Conservation (phyloP, 2,797 vertebrate genomes). For the Lemur catta region DNA sequence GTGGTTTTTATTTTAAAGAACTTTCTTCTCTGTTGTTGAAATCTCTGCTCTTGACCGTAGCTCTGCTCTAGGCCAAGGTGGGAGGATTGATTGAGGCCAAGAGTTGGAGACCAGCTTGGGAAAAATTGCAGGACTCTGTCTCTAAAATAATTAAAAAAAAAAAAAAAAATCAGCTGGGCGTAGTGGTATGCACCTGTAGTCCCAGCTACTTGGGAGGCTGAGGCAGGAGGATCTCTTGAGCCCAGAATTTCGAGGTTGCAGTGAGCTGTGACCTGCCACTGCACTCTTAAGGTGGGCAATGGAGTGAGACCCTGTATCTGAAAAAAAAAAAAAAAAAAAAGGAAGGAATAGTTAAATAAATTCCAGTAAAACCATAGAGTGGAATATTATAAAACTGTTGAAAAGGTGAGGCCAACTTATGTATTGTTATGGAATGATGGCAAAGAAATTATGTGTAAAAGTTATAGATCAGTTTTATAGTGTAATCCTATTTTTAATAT, state of each 20-base stretch:
- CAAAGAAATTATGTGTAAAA: not conserved
- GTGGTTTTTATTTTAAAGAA: slow-evolving; percentile 6
- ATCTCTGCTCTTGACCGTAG: not conserved
- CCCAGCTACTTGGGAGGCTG: not conserved
- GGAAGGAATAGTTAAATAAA: not conserved
- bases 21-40: not conserved
- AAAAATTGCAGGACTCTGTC: not conserved
- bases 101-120: not conserved
- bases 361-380: not conserved
- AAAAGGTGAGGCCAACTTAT: not conserved
- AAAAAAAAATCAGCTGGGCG: too few relatives aligned
- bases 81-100: not conserved
- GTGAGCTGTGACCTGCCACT: too few relatives aligned
- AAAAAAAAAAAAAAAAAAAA: not conserved
- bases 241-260: too few relatives aligned
- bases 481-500: not conserved
- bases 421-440: not conserved
- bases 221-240: not conserved
- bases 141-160: not conserved
- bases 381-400: not conserved
- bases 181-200: not conserved
- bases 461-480: not conserved
- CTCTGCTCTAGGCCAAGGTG: not conserved
- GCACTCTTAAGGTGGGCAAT: not conserved
- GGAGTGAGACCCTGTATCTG: not conserved